phyloP scores from a whole-genome alignment of 2,797 vertebrate species.

The Avahi laniger region DNA sequence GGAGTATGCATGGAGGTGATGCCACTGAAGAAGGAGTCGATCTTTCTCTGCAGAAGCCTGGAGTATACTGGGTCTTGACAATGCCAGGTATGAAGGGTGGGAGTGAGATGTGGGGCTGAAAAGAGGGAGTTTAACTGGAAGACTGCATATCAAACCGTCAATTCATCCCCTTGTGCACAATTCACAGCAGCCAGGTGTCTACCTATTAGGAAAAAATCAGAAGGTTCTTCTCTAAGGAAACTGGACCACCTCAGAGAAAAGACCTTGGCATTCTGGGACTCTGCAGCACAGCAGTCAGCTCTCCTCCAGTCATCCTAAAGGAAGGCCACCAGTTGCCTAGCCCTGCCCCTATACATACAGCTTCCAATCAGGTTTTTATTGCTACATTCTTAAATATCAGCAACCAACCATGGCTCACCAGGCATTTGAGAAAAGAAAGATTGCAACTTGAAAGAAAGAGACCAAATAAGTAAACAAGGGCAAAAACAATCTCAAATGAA shows the following conservation, averaged over 20 bases:
- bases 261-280: conserved; percentile 1
- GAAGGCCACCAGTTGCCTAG: conserved; percentile 3
- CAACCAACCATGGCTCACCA: not conserved
- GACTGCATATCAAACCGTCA: not conserved
- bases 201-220: conserved; percentile 1
- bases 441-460: conserved; percentile 34
- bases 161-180: not conserved
- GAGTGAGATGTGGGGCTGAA: conserved; percentile 30
- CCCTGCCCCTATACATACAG: not conserved
- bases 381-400: conserved; percentile 43
- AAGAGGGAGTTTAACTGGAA: conserved; percentile 35
- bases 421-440: conserved; percentile 46
- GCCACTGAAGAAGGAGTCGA: not conserved
- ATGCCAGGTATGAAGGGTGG: not conserved
- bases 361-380: conserved; percentile 29
- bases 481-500: conserved; percentile 37
- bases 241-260: conserved; percentile 7
- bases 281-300: not conserved
- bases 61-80: conserved; percentile 30
- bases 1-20: not conserved
- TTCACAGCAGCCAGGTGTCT: not conserved
- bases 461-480: conserved; percentile 33
- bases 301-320: conserved; percentile 3
- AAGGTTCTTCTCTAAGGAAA: not conserved
- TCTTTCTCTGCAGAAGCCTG: conserved; percentile 46